Conservation (phyloP, 2,797 vertebrate genomes). For the Triplophysa bombifrons region DNA sequence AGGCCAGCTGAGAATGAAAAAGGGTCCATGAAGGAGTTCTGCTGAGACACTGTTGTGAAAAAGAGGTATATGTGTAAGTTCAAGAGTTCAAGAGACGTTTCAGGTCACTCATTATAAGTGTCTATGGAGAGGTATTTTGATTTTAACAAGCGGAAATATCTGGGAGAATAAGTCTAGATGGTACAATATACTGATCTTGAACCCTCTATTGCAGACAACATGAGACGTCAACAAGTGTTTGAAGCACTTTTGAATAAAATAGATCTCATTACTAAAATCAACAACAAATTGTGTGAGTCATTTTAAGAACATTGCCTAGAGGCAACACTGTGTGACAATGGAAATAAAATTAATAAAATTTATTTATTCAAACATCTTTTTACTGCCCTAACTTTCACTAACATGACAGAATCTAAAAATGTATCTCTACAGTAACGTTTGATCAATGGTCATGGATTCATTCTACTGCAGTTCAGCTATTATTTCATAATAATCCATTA, state of each 20-base stretch:
- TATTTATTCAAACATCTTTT: not conserved
- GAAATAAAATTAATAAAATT: not conserved
- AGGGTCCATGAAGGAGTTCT: slow-evolving; percentile 61
- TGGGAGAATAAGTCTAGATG: not conserved
- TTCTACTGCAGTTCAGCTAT: no score
- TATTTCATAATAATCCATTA: no score
- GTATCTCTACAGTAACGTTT: no score
- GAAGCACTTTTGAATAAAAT: not conserved
- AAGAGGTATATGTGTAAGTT: not conserved
- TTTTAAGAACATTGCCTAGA: not conserved
- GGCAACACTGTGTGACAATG: not conserved
- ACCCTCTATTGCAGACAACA: not conserved
- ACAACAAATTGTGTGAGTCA: not conserved
- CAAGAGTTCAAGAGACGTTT: not conserved
- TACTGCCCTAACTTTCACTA: not conserved
- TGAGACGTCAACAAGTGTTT: not conserved
- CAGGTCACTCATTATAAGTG: not conserved
- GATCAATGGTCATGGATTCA: not conserved
- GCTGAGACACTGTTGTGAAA: slow-evolving; percentile 60
- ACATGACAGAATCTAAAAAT: not conserved
- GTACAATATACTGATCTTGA: not conserved
- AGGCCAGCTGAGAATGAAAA: slow-evolving; percentile 95
- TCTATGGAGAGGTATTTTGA: not conserved
- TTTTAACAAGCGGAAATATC: not conserved
- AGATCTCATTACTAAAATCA: not conserved